Evolutionary conservation across 2,888 invertebrate species (phyloP), one percentile per base, ranked within the genome.

Genomic region (Thumatha senex): DNA sequence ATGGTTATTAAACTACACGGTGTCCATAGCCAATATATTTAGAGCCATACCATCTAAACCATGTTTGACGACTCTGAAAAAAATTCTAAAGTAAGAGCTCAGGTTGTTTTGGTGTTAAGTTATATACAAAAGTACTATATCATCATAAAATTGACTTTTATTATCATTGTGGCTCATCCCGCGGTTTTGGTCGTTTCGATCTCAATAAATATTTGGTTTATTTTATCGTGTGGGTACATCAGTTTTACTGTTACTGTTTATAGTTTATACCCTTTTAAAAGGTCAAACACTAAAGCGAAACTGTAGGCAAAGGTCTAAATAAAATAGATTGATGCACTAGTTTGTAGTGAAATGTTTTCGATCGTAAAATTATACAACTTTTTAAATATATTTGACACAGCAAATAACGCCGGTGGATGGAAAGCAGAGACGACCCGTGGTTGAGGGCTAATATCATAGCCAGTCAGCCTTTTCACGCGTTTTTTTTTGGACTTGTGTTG

Each of bases 111-210:
- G 65, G 72, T 54, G 40, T 50, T 39, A 51, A 59, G 40, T 47
- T 44, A 52, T 67, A 70, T 65, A 67, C 60, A 63, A 66, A 61
- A 54, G 58, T 57, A 59, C 64, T 74, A 76, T 71, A 76, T 78
- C 74, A 75, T 75, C 72, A 75, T 76, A 75, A 71, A 61, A 48
- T 65, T 57, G 70, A 77, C 74, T 75, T 78, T 76, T 75, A 78
- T 76, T 70, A 63, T 70, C 48, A 54, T 60, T 54, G 57, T 57
- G 54, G 52, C 53, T 67, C 56, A 60, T 61, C 57, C 59, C 42
- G 54, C 48, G 60, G 62, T 43, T 58, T 56, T 40, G 51, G 40
- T 54, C 62, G 63, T 59, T 63, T 52, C 52, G 49, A 66, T 65
- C 61, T 61, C 58, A 61, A 66, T 66, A 66, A 66, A 67, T 63